Evolutionary conservation across 2,797 vertebrate genomes (phyloP), one percentile per base, ranked within the genome.

Genomic region (Smutsia temminckii): DNA sequence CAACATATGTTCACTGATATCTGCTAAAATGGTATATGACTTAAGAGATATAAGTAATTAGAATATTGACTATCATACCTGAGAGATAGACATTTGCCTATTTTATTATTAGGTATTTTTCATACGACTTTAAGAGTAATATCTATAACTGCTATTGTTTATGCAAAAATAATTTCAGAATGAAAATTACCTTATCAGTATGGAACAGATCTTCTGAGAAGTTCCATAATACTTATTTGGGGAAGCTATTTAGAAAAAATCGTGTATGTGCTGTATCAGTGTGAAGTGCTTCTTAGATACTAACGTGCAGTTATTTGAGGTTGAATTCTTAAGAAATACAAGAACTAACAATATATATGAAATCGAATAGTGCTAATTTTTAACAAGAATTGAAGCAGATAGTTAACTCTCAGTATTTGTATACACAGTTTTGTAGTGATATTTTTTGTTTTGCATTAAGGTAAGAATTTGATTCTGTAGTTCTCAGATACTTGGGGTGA

Each of bases 91-190:
- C 25, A 20, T 93, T 85, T 94, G 18, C 71, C 13, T 81, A 25
- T 83, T 68, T 81, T 83, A 78, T 53, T 95, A 40, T 68, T 94
- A 71, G 25, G 18, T 49, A 37, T 78, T 94, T 71, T 63, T 68
- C 10, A 51, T 83, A 11, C 49, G 51, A 34, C 57, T 91, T 68
- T 64, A 27, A 95, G 37, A 57, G 34, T 89, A 42, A 68, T n/a
- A n/a, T 72, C 40, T 61, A n/a, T 84, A 57, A 75, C 69, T 86
- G 32, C 13, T 78, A 57, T 87, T 71, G 23, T 57, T 86, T 80
- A 78, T 29, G 81, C 8, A 90, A 83, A 96, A 91, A 42, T 85
- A 46, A 23, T 87, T 95, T 95, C 37, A 84, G 32, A 91, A 88
- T 92, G 21, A 87, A 91, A 93, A 88, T 90, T 85, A 91, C 27